These are phyloP conservation scores for Oophaga pumilio DNA, from an alignment of 2,113 vertebrate species.

Conservation along the genomic window DNA sequence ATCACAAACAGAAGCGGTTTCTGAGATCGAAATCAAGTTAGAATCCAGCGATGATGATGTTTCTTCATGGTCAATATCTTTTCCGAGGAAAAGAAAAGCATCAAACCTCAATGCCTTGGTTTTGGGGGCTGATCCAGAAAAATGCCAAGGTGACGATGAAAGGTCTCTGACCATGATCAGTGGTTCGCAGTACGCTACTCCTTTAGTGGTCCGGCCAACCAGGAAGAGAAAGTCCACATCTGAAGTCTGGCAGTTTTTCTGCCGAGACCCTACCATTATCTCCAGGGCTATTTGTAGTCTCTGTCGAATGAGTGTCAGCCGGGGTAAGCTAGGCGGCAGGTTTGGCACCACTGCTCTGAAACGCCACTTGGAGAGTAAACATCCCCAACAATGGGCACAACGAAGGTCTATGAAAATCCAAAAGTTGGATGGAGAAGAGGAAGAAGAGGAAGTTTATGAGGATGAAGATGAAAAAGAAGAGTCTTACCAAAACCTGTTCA, in stretches of 20 bases:
- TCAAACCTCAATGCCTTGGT: not conserved
- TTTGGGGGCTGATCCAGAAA: not conserved
- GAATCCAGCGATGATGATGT: constrained; percentile 25
- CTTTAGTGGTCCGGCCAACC: not conserved
- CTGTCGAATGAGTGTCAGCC: not conserved
- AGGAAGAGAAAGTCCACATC: constrained; percentile 33
- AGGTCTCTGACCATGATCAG: not conserved
- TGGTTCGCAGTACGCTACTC: not conserved
- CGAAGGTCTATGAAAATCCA: constrained; percentile 40
- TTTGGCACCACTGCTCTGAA: not conserved
- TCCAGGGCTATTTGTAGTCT: constrained; percentile 29
- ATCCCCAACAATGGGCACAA: not conserved
- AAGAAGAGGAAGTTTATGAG: not conserved
- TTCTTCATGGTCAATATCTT: not conserved
- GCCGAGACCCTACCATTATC: not conserved
- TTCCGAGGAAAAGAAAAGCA: not conserved
- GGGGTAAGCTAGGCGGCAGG: constrained; percentile 5
- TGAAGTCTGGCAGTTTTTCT: constrained; percentile 28
- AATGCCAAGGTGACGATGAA: not conserved
- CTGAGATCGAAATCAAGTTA: constrained; percentile 47
- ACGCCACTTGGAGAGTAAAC: constrained; percentile 17
- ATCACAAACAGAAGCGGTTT: not conserved
- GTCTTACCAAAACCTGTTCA: constrained; percentile 2
- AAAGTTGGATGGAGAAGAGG: not conserved
- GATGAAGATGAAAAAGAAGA: not conserved